A percentile compares a stretch with the other conserved stretches of the same genome.
phyloP scores from a whole-genome alignment of 2,888 invertebrate genomes.

The Leptinotarsa rubiginosa region DNA sequence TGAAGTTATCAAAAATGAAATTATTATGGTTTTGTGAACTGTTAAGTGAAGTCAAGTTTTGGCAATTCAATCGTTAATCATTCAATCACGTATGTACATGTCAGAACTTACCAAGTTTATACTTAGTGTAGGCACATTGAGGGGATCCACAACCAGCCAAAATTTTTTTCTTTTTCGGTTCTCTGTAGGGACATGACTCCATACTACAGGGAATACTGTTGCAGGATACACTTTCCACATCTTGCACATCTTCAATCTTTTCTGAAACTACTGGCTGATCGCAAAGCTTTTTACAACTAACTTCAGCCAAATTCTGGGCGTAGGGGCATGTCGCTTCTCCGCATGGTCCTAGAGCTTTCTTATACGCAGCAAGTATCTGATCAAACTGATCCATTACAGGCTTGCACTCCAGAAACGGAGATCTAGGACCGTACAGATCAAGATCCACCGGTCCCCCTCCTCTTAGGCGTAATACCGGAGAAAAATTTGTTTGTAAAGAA shows the following conservation, averaged over 20 bases:
- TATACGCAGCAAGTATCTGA: conserved; percentile 58
- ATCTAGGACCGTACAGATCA: conserved; percentile 39
- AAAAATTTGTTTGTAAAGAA: neutral
- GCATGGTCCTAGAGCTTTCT: conserved; percentile 62
- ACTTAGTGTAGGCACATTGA: conserved; percentile 60
- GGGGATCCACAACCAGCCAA: conserved; percentile 59
- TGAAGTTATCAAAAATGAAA: too few species aligned
- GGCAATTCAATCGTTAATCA: neutral
- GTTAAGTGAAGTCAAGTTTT: too few species aligned
- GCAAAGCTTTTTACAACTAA: conserved; percentile 57
- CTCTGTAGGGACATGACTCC: conserved; percentile 49
- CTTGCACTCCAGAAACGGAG: conserved; percentile 60
- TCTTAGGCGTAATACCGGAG: conserved; percentile 28
- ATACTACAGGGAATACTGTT: conserved; percentile 48
- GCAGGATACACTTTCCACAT: conserved; percentile 42
- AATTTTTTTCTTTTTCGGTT: conserved; percentile 40
- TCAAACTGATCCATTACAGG: conserved; percentile 63
- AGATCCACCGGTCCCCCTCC: conserved; percentile 38
- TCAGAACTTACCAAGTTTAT: conserved; percentile 52
- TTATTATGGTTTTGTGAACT: too few species aligned
- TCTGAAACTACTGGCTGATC: conserved; percentile 14
- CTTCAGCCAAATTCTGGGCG: conserved; percentile 55
- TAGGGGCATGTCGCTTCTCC: conserved; percentile 61
- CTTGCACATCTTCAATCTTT: neutral
- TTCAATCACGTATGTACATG: neutral